Percentiles rank a stretch among this genome's conserved stretches.
Conservation (phyloP, 2,888 invertebrate genomes). For the Cephalotes varians region DNA sequence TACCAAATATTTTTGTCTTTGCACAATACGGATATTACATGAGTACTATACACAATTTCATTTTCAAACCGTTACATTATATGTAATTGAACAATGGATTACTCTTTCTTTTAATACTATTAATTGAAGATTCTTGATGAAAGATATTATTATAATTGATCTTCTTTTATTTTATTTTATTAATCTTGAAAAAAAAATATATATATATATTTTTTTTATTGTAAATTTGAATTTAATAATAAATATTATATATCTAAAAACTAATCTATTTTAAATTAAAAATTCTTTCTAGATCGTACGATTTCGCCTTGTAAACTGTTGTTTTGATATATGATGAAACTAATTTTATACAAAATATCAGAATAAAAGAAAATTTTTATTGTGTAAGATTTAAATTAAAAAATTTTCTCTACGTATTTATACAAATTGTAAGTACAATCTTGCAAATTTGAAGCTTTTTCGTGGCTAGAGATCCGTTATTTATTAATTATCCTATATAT, state of each 20-base stretch:
- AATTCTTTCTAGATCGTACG: neutral
- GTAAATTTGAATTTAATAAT: neutral
- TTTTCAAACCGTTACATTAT: constrained; percentile 14
- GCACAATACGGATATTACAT: neutral
- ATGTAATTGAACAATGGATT: neutral
- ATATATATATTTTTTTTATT: neutral
- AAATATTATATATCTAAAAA: neutral
- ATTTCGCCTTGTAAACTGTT: neutral
- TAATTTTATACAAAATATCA: constrained; percentile 8
- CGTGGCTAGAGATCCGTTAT: neutral
- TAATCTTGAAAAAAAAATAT: neutral
- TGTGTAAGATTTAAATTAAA: neutral
- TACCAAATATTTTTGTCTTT: neutral
- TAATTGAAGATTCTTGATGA: neutral
- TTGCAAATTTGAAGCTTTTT: neutral
- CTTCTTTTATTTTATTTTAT: neutral
- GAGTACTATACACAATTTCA: neutral
- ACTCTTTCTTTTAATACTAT: neutral
- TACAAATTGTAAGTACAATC: neutral
- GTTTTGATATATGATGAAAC: neutral
- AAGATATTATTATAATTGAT: neutral
- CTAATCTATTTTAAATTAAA: neutral
- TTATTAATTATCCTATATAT: neutral
- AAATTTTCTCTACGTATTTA: neutral
- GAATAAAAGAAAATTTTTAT: constrained; percentile 3